Evolutionary conservation across 2,888 invertebrate species (phyloP).

Genomic region (Hirudinaria manillensis): DNA sequence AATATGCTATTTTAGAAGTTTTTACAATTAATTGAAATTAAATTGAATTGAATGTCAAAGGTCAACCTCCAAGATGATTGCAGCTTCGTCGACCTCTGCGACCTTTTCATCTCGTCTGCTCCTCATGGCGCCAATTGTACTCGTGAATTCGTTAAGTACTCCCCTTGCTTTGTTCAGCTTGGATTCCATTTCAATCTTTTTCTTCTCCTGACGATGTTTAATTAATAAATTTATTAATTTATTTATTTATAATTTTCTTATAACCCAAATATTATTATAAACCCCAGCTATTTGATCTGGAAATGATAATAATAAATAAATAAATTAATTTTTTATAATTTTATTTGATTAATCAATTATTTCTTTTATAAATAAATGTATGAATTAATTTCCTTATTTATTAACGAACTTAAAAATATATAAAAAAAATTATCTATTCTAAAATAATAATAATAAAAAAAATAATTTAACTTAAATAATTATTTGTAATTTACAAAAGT

Average conservation of each 20-base stretch:
- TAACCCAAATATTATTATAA: not conserved
- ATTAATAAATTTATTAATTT: not conserved
- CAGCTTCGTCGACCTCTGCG: slow-evolving; percentile 52
- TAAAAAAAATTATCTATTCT: not conserved
- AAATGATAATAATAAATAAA: slow-evolving; percentile 5
- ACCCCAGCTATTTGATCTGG: not conserved
- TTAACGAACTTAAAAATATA: not conserved
- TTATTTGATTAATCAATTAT: not conserved
- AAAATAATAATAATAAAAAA: not conserved
- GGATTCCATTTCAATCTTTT: slow-evolving; percentile 71
- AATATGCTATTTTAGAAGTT: too few relatives aligned
- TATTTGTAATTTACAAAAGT: not conserved
- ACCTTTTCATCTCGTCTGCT: slow-evolving; percentile 75
- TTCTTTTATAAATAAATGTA: not conserved
- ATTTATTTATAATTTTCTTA: not conserved
- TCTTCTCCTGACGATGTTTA: slow-evolving; percentile 59
- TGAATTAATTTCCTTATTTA: not conserved
- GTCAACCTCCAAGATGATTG: slow-evolving; percentile 26
- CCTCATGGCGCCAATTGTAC: slow-evolving; percentile 88
- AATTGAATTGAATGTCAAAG: too few relatives aligned
- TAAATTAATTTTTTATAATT: too few relatives aligned
- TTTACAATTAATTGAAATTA: too few relatives aligned
- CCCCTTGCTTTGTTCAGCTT: slow-evolving; percentile 75
- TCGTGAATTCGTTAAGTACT: slow-evolving; percentile 78
- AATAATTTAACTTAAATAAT: not conserved